These are phyloP conservation scores for Temnothorax curvispinosus DNA, from an alignment of 1,140 invertebrate species.

Conservation along the genomic window DNA sequence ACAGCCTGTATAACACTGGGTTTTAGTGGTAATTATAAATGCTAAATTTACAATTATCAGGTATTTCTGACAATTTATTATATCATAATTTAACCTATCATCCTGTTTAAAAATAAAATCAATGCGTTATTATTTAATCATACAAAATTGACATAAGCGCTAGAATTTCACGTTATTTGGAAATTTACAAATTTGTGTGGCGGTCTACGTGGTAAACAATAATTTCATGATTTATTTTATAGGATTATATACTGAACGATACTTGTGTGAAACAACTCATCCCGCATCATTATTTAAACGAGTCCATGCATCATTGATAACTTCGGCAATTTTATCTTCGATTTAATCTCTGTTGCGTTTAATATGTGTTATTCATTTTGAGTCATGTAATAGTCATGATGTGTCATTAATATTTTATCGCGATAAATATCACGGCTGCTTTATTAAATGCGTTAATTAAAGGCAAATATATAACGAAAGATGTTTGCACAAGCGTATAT, in stretches of 20 bases:
- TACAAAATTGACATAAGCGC: background rate
- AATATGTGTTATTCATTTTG: conserved; percentile 31
- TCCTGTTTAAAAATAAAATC: conserved; percentile 20
- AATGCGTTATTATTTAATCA: conserved; percentile 2
- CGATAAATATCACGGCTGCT: conserved; percentile 27
- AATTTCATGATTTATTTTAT: conserved; percentile 34
- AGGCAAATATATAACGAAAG: conserved; percentile 32
- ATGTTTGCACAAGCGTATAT: conserved; percentile 18
- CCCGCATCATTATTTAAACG: conserved; percentile 27
- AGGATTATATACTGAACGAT: background rate
- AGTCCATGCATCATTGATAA: conserved; percentile 15
- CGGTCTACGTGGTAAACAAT: background rate
- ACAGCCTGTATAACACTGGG: background rate
- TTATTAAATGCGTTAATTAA: conserved; percentile 56
- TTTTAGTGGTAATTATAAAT: conserved; percentile 4
- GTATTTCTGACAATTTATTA: background rate
- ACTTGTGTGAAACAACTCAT: background rate
- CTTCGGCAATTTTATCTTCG: conserved; percentile 46
- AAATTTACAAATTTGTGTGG: conserved; percentile 7
- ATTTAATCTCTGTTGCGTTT: conserved; percentile 52
- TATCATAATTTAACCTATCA: background rate
- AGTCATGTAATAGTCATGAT: conserved; percentile 23
- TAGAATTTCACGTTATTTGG: background rate
- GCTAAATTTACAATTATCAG: background rate
- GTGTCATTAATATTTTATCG: conserved; percentile 47